Evolutionary conservation across 1,140 invertebrate species (phyloP).

Genomic region (Lordiphosa mommai): DNA sequence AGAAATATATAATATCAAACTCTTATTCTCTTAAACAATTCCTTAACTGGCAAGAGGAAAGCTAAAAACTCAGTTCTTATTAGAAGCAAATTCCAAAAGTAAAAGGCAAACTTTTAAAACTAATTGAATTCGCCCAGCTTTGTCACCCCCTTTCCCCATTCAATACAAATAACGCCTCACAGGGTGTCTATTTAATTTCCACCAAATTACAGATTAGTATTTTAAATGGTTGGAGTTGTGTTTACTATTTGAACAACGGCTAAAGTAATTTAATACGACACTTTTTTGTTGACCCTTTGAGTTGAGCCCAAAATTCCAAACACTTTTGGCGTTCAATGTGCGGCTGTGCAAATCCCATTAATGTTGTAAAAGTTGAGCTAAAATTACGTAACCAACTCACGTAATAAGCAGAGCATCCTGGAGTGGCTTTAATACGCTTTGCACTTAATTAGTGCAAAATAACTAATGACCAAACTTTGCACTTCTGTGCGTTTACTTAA

Average conservation of each 20-base stretch:
- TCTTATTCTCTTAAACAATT: too few species aligned
- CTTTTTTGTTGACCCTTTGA: constrained; percentile 1
- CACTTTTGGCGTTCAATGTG: constrained; percentile 21
- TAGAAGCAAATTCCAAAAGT: too few species aligned
- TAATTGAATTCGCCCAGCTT: too few species aligned
- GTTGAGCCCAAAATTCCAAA: background rate
- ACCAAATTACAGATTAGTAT: background rate
- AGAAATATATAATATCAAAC: too few species aligned
- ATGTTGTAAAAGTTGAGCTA: constrained; percentile 5
- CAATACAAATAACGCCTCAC: too few species aligned
- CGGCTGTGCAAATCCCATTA: constrained; percentile 28
- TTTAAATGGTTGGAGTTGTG: background rate
- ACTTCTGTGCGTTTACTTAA: constrained; percentile 17
- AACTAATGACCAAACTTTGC: constrained; percentile 49
- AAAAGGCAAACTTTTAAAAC: too few species aligned
- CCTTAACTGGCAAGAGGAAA: too few species aligned
- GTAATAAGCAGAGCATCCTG: constrained; percentile 24
- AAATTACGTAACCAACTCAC: constrained; percentile 29
- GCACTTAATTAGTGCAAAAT: constrained; percentile 46
- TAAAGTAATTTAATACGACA: constrained; percentile 8
- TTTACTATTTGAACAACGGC: constrained; percentile 4
- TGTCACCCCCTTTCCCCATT: too few species aligned
- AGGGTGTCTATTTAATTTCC: constrained; percentile 7
- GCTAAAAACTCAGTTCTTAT: too few species aligned
- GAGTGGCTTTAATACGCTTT: constrained; percentile 19